phyloP scores from a whole-genome alignment of 2,113 vertebrate genomes.

The Merops nubicus region DNA sequence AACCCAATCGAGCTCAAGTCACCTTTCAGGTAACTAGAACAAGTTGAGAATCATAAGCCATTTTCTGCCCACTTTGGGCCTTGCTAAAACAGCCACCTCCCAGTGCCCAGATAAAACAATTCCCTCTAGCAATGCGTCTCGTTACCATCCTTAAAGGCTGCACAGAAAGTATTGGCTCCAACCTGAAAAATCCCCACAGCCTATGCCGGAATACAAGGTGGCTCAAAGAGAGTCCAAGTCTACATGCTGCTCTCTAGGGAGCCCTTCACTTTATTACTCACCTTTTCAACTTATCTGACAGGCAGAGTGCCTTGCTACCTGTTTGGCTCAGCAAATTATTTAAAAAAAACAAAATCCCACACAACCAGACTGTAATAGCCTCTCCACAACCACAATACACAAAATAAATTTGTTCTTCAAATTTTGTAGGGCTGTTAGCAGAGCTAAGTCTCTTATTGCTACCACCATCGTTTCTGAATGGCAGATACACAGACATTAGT shows the following conservation, averaged over 20 bases:
- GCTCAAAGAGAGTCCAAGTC: not conserved
- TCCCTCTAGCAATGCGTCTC: not conserved
- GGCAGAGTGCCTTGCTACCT: not conserved
- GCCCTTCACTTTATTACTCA: not conserved
- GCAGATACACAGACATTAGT: not conserved
- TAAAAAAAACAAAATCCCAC: not conserved
- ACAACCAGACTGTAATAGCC: not conserved
- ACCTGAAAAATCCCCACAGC: not conserved
- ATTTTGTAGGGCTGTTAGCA: not conserved
- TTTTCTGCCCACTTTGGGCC: not conserved
- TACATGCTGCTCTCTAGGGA: not conserved
- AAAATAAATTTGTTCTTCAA: not conserved
- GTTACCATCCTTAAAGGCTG: fast-evolving
- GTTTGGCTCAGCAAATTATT: not conserved
- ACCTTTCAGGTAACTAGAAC: not conserved
- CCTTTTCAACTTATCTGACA: not conserved
- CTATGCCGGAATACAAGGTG: not conserved
- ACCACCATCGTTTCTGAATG: not conserved
- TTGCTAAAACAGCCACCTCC: not conserved
- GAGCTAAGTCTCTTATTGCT: not conserved
- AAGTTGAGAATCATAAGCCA: not conserved
- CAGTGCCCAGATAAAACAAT: not conserved
- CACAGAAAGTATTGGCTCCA: not conserved
- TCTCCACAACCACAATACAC: not conserved
- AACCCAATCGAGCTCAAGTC: not conserved